Base-by-base conservation (phyloP, 2,113 vertebrate genomes). In the Odobenus rosmarus region DNA sequence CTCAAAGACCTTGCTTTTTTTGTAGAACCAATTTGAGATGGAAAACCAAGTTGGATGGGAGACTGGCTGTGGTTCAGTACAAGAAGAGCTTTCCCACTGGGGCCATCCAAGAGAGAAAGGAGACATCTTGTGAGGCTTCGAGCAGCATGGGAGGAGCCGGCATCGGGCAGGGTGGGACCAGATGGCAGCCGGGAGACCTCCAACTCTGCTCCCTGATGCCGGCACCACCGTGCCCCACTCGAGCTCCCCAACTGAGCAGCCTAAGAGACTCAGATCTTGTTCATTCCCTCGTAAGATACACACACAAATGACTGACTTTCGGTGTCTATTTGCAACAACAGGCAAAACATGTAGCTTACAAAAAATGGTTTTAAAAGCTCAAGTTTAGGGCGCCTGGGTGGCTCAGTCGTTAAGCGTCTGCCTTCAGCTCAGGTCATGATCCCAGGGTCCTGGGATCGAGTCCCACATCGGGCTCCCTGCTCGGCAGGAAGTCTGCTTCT, bases 301-400 rank as follows among this genome's bases (percentile, higher is more conserved):
- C 11, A 90, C 24, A 87, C 14, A 53, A 39, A 46, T n/a, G 42
- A 71, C 62, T 76, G 13, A 21, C 6, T 59, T 61, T 90, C 24
- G 14, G n/a, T 74, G 64, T 55, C 28, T n/a, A 33, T 72, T 81
- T 93, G n/a, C 26, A 67, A 46, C 8, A 76, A 80, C 0, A 72
- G 64, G 61, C 49, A 69, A 85, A 86, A 81, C 39, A 67, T 21
- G 5, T 15, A 87, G 61, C 57, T 93, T 93, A 82, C n/a, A 67
- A 81, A 79, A 93, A 94, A 74, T 7, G 36, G 49, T 77, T 69
- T 26, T 39, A 67, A 84, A 96, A 64, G 53, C 82, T 93, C 31
- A 84, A 85, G 39, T 28, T 93, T 53, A 62, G n/a, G n/a, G n/a
- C n/a, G n/a, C n/a, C n/a, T n/a, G n/a, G n/a, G n/a, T n/a, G n/a